Base-by-base conservation (phyloP, 2,888 invertebrate species). In the Adineta ricciae region DNA sequence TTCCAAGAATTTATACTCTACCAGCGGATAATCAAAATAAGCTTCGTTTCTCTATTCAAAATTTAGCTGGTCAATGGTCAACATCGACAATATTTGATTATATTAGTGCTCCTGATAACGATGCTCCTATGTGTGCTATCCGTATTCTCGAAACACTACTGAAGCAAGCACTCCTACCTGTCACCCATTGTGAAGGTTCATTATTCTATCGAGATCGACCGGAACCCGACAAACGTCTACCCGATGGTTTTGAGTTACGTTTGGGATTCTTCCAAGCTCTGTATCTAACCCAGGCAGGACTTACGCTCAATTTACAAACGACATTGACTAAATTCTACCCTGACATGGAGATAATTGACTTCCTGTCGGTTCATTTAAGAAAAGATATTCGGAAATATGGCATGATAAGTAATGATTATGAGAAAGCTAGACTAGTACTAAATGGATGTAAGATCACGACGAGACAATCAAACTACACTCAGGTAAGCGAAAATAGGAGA, bases 211-310 rank as follows among this genome's bases (percentile, higher is more conserved):
- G 9, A 41, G 3, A 38, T 41, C 0, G 32, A 41, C 3, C 38
- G 8, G n/a, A 78, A 32, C 41, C 78, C 3, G 14, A 64, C 5
- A 24, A 7, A 41, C 4, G 38, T 41, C 41, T 78, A n/a, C 38
- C 38, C 9, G 78, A 41, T 78, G 78, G 78, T 41, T 78, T 78
- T 78, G 78, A 78, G 32, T 24, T 41, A 78, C 41, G 41, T 24
- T 41, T 38, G n/a, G 78, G 78, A 38, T 78, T 78, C 41, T 38
- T 78, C 41, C 78, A 78, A 78, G 41, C 41, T n/a, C n/a, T 78
- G 41, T 9, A 32, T 78, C n/a, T 78, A 78, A 41, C 78, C 24
- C 38, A 78, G 41, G n/a, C 7, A 41, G 41, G 78, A 78, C 24
- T 78, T 21, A 41, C 78, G 14, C 78, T 78, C 21, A 78, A 41